These are phyloP conservation scores for Hyphantria cunea DNA, from an alignment of 1,140 invertebrate genomes.

Conservation along the genomic window DNA sequence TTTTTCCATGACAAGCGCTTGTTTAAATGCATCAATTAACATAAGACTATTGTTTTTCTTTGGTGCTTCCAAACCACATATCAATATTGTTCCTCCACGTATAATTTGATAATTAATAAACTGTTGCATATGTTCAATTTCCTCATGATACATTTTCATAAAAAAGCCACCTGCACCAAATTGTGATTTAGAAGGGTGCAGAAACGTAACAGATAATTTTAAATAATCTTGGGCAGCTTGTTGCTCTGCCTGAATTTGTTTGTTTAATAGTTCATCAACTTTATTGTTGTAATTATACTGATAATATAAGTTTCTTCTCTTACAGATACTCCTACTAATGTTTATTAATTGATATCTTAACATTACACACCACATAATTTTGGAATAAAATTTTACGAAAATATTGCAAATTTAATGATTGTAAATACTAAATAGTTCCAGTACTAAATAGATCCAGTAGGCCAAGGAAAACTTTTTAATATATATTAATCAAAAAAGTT, in stretches of 20 bases:
- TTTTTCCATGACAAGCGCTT: conserved; percentile 43
- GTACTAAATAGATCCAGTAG: too few relatives aligned
- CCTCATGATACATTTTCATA: conserved; percentile 51
- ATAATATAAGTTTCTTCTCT: conserved; percentile 21
- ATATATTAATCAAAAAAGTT: not conserved
- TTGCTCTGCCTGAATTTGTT: conserved; percentile 46
- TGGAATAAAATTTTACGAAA: not conserved
- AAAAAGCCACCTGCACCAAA: conserved; percentile 43
- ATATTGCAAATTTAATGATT: not conserved
- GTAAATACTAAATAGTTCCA: too few relatives aligned
- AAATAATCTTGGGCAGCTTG: conserved; percentile 46
- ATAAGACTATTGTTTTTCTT: conserved; percentile 23
- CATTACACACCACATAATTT: too few relatives aligned
- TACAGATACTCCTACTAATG: not conserved
- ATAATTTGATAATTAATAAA: conserved; percentile 47
- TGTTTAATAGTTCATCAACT: conserved; percentile 40
- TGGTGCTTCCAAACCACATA: conserved; percentile 33
- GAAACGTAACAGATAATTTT: conserved; percentile 41
- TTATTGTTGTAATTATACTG: conserved; percentile 33
- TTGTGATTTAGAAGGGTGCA: conserved; percentile 36
- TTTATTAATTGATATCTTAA: too few relatives aligned
- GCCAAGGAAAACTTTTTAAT: not conserved
- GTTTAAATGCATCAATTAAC: conserved; percentile 41
- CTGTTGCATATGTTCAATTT: conserved; percentile 43
- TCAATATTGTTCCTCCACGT: conserved; percentile 36